A percentile compares a stretch with the other conserved stretches of the same genome.
Evolutionary conservation across 2,888 invertebrate species (phyloP).

Genomic region (Pachymerium ferrugineum): DNA sequence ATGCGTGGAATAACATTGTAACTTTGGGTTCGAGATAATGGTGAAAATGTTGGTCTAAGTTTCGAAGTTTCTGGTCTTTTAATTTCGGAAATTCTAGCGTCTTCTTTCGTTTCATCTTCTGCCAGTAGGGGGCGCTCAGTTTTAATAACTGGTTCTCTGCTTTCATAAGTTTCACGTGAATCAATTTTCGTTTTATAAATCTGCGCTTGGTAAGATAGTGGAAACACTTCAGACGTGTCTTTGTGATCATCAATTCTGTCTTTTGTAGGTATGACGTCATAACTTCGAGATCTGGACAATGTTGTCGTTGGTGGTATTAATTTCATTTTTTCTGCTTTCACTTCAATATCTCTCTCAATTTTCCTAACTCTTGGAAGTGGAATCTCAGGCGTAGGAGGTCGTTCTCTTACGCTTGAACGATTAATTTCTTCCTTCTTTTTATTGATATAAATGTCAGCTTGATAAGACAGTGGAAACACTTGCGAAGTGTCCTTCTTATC

Average conservation of each 20-base stretch:
- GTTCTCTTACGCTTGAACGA: neutral
- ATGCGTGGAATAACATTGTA: no score
- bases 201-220: neutral
- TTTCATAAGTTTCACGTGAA: neutral
- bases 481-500: neutral
- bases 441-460: neutral
- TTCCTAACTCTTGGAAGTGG: no score
- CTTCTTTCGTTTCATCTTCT: no score
- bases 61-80: no score
- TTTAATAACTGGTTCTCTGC: neutral
- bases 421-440: neutral
- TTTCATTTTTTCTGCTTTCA: neutral
- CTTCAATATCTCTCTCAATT: neutral
- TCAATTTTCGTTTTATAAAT: neutral
- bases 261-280: neutral
- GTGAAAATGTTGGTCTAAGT: no score
- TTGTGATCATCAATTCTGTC: no score
- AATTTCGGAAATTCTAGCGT: no score
- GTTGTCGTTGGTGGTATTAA: neutral
- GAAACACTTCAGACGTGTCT: neutral
- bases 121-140: no score
- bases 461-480: neutral
- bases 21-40: no score
- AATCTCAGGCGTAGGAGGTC: no score
- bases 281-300: neutral